Evolutionary conservation across 1,140 invertebrate species (phyloP).

Genomic region (Bombyx mandarina): DNA sequence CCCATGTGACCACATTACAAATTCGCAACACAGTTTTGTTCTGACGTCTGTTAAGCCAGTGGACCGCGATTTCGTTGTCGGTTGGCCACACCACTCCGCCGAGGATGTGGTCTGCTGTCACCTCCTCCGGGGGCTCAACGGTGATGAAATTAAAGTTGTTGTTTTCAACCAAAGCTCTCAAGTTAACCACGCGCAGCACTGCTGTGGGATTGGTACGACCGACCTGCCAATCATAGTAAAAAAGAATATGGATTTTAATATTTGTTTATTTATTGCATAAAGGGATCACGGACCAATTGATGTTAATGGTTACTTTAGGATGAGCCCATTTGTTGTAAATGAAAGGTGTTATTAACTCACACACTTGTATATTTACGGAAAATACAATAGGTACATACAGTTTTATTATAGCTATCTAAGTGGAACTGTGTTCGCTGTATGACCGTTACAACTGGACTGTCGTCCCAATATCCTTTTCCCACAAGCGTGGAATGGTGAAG

Average conservation of each 20-base stretch:
- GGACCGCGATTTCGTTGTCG: slow-evolving; percentile 77
- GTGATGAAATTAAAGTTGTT: slow-evolving; percentile 25
- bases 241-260: neutral
- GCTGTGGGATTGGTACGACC: slow-evolving; percentile 59
- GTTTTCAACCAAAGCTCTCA: slow-evolving; percentile 23
- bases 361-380: too few relatives aligned
- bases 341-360: too few relatives aligned
- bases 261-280: too few relatives aligned
- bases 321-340: too few relatives aligned
- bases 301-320: too few relatives aligned
- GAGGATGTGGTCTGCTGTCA: slow-evolving; percentile 70
- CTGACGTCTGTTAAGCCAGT: slow-evolving; percentile 92
- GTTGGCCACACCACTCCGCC: slow-evolving; percentile 84
- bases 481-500: too few relatives aligned
- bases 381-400: too few relatives aligned
- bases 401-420: too few relatives aligned
- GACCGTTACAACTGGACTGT: too few relatives aligned
- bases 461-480: too few relatives aligned
- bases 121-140: slow-evolving; percentile 58
- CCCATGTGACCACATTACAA: slow-evolving; percentile 37
- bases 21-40: slow-evolving; percentile 73
- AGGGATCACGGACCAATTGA: too few relatives aligned
- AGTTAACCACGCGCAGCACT: slow-evolving; percentile 45
- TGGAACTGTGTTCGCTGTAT: too few relatives aligned
- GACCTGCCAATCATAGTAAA: slow-evolving; percentile 32